Evolutionary conservation across 1,140 invertebrate genomes (phyloP).

Genomic region (Panagrolaimus sp.): DNA sequence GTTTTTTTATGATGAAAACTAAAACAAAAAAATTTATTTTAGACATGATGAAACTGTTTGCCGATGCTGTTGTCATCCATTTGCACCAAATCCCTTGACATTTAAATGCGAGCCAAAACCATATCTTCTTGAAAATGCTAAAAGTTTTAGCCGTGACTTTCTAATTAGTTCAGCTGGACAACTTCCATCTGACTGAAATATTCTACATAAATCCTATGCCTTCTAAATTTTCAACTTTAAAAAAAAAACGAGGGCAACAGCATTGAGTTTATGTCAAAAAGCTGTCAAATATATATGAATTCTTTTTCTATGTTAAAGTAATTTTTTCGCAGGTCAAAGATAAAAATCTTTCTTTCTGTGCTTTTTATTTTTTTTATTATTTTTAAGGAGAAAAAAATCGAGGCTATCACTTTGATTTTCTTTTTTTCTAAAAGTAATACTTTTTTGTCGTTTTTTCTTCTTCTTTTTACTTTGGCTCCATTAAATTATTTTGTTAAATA

Average conservation of each 20-base stretch:
- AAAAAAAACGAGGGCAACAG: no score
- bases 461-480: no score
- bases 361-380: no score
- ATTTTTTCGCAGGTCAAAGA: neutral
- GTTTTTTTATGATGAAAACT: neutral
- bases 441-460: no score
- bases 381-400: no score
- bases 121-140: constrained; percentile 15
- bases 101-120: constrained; percentile 51
- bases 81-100: constrained; percentile 51
- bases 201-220: no score
- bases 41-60: constrained; percentile 41
- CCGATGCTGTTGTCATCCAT: constrained; percentile 56
- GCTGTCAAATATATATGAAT: neutral
- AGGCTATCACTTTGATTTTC: no score
- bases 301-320: neutral
- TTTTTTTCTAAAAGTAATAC: no score
- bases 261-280: neutral
- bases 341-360: neutral
- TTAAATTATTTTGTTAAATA: no score
- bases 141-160: constrained; percentile 15
- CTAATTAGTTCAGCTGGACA: constrained; percentile 13
- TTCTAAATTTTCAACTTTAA: no score
- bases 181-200: neutral
- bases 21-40: constrained; percentile 9